phyloP scores from a whole-genome alignment of 2,888 invertebrate genomes.

The Stenchaetothrips biformis region DNA sequence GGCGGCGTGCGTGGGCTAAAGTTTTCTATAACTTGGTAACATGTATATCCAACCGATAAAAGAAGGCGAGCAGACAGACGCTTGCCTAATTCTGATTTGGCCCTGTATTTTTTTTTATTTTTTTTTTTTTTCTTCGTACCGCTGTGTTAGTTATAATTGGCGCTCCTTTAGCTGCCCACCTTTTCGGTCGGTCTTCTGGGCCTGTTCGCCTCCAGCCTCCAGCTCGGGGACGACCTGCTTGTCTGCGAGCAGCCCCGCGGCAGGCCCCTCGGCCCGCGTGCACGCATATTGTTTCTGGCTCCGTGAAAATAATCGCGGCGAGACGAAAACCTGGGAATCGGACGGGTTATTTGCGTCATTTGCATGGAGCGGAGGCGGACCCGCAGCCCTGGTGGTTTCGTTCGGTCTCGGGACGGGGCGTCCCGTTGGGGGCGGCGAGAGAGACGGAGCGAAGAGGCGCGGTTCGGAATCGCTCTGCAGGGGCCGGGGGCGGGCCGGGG shows the following conservation, averaged over 20 bases:
- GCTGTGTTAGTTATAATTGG: not conserved
- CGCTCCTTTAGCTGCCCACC: no score
- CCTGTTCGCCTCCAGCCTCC: not conserved
- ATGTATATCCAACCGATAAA: not conserved
- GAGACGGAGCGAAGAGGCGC: not conserved
- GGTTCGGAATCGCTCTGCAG: not conserved
- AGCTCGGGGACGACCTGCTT: not conserved
- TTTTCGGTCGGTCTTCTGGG: no score
- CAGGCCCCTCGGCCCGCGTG: not conserved
- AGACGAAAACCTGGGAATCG: constrained; percentile 15
- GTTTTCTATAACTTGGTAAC: constrained; percentile 1
- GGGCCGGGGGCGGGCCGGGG: not conserved
- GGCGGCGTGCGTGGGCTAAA: not conserved
- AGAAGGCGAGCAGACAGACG: not conserved
- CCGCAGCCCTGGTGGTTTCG: no score
- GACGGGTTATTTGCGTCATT: not conserved
- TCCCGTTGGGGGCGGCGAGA: not conserved
- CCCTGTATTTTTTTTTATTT: not conserved
- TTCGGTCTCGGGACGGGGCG: no score
- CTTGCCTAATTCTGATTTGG: not conserved
- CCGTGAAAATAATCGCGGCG: constrained; percentile 2
- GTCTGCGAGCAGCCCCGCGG: not conserved
- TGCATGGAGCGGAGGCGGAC: not conserved
- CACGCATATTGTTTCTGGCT: not conserved
- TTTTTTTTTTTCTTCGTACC: not conserved